Evolutionary conservation across 2,113 vertebrate species (phyloP), one percentile per base, ranked within the genome.

Genomic region (Istiophorus platypterus): DNA sequence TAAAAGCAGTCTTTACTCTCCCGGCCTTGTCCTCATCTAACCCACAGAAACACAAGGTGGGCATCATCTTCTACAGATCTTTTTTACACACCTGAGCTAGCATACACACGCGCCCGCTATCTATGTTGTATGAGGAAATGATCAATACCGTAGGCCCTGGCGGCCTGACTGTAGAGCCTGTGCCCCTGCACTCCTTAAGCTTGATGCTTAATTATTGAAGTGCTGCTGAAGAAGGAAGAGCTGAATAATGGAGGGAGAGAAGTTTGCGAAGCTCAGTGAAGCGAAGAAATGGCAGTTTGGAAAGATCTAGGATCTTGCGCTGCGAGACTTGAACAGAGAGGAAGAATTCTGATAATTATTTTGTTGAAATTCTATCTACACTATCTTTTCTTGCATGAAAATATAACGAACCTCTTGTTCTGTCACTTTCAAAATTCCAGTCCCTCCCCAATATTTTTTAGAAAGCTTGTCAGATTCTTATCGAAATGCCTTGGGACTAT

Each of bases 131-230:
- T 90, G 85, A 93, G 87, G 72, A 67, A 5, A 61, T 71, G 84
- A 84, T 91, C 90, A 89, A 88, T 88, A 91, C 80, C 78, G 71
- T 27, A 45, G 70, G 65, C 80, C 72, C 71, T 26, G n/a, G 80
- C 59, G 81, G 81, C 69, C 63, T 59, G 34, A 75, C 82, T 86
- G 47, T 58, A 1, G 72, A 80, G 77, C 78, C 62, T 58, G 66
- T 83, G 84, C 20, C 56, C 49, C 77, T 71, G 64, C 82, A 66
- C 76, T 82, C 75, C 72, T 85, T 82, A 52, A 85, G 85, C 85
- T 87, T 62, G 58, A 82, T 82, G 80, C 86, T 94, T 88, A 93
- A 94, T 92, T 92, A 94, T 92, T 94, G 82, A 94, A 90, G 85
- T 42, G 69, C 34, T 88, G 86, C 84, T 82, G 89, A 91, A 89